Evolutionary conservation across 2,113 vertebrate genomes (phyloP), one percentile per base, ranked within the genome.

Genomic region (Osmerus eperlanus): DNA sequence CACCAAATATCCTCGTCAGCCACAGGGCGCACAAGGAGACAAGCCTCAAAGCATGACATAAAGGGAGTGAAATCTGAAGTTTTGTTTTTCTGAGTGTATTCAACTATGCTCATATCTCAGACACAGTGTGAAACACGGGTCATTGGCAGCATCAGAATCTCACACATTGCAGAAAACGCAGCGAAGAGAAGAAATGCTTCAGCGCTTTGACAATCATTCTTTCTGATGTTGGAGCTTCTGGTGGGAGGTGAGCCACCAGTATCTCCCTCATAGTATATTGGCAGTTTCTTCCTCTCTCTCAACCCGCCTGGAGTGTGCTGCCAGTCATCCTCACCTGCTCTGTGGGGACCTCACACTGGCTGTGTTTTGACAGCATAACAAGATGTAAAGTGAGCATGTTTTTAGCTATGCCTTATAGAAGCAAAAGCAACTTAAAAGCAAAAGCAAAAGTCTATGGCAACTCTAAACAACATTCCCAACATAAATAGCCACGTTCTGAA

Each of bases 101-200:
- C 71, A 59, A 66, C 79, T 67, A 16, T 80, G 78, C 23, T 71
- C 70, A 41, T 67, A 71, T 77, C 82, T 82, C 80, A 84, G 82
- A 82, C 81, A 67, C 54, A 51, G 65, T 77, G 76, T 62, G 81
- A 79, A 78, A 69, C 74, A 80, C 56, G 82, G 90, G 85, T 91
- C 88, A 87, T 52, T 72, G 84, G 72, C 77, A 81, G 72, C 71
- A 80, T 72, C 23, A 69, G 72, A 78, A 85, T 72, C 74, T 88
- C 72, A 67, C 81, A 86, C 81, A 71, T 86, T 51, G 78, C 80
- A 83, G 76, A 64, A 85, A 83, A 75, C 47, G 76, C 70, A 81
- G 66, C 1, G 23, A 75, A 53, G 58, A 78, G 72, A 83, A 76
- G 65, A 23, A 15, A 76, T 73, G 58, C 63, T 77, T 47, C 19